Conservation (phyloP, 1,140 invertebrate species). For the Sycophaga agraensis region DNA sequence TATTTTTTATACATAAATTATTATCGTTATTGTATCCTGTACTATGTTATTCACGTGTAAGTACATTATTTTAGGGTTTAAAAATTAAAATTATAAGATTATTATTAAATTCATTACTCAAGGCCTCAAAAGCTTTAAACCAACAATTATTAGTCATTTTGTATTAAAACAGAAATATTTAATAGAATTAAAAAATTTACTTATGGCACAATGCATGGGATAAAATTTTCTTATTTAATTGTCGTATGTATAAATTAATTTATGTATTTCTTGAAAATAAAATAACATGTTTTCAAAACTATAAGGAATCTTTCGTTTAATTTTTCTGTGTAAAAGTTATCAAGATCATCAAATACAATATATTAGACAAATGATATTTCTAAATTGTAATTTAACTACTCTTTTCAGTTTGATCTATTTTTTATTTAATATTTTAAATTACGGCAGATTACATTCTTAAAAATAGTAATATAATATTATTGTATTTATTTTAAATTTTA, state of each 20-base stretch:
- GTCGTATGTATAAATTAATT: conserved; percentile 47
- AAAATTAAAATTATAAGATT: conserved; percentile 5
- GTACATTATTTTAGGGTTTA: conserved; percentile 21
- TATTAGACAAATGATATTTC: too few species aligned
- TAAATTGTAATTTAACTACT: too few species aligned
- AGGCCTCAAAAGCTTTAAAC: conserved; percentile 4
- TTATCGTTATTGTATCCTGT: conserved; percentile 35
- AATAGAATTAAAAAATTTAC: conserved; percentile 26
- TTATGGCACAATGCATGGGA: conserved; percentile 39
- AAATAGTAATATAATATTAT: too few species aligned
- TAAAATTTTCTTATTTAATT: conserved; percentile 37
- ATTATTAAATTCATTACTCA: not conserved
- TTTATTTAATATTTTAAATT: too few species aligned
- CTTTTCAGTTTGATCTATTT: too few species aligned
- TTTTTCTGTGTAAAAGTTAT: too few species aligned
- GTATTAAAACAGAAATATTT: not conserved
- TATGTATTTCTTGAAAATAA: conserved; percentile 44
- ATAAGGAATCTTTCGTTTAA: not conserved
- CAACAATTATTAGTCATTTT: conserved; percentile 12
- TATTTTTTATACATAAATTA: conserved; percentile 53
- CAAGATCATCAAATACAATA: too few species aligned
- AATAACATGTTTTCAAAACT: conserved; percentile 38
- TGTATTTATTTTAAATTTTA: too few species aligned
- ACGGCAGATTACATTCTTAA: too few species aligned
- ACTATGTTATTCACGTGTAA: conserved; percentile 27